phyloP scores from a whole-genome alignment of 2,113 vertebrate genomes.

The Ptilonorhynchus violaceus region DNA sequence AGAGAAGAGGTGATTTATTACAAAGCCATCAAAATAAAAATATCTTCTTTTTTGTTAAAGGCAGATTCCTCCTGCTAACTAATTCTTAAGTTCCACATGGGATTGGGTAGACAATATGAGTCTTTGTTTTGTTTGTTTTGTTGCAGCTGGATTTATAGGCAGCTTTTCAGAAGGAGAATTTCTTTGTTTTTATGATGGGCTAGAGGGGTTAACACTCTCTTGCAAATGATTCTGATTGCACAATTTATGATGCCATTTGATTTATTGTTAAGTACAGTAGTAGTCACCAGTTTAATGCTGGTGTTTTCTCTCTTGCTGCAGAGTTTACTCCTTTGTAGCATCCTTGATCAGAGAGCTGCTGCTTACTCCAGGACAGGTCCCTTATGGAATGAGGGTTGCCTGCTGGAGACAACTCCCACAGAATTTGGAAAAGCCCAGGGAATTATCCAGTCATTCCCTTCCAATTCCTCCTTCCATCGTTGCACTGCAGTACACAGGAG shows the following conservation, averaged over 20 bases:
- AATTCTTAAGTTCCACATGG: not conserved
- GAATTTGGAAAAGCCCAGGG: not conserved
- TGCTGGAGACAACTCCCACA: not conserved
- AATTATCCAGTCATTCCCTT: not conserved
- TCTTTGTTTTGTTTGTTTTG: not conserved
- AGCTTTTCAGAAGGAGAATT: not conserved
- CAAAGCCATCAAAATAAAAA: not conserved
- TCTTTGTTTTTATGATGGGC: not conserved
- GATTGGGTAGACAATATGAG: not conserved
- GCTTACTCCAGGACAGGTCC: not conserved
- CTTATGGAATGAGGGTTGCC: not conserved
- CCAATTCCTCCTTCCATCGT: not conserved
- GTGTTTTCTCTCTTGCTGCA: not conserved
- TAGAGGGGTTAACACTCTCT: not conserved
- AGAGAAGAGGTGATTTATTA: not conserved
- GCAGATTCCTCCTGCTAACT: not conserved
- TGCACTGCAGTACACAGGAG: not conserved
- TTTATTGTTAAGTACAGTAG: not conserved
- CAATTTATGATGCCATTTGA: not conserved
- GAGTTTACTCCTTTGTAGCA: not conserved
- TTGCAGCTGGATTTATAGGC: not conserved
- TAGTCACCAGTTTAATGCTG: not conserved
- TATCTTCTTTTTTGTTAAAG: not conserved
- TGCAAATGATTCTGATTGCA: not conserved
- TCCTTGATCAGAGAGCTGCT: not conserved